These are phyloP conservation scores for Anarhynchus alexandrinus DNA, from an alignment of 2,113 vertebrate species.

Conservation along the genomic window DNA sequence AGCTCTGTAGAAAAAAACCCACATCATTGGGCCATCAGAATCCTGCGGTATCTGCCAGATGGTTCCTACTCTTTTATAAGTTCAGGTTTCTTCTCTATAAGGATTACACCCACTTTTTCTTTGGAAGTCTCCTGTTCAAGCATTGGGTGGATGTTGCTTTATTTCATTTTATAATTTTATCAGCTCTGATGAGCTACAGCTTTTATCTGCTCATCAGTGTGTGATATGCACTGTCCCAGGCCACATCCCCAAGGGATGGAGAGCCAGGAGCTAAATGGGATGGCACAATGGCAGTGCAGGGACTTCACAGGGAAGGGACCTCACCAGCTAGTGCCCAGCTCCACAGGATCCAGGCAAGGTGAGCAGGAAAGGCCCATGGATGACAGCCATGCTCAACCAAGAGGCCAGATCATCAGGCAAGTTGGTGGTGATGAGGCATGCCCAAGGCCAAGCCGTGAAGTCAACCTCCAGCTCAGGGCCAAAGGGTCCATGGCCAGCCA, in stretches of 20 bases:
- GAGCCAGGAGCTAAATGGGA: background rate
- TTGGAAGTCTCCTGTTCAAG: background rate
- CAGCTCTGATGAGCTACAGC: background rate
- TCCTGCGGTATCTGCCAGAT: background rate
- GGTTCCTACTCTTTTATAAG: background rate
- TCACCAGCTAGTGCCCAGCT: background rate
- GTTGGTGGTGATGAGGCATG: background rate
- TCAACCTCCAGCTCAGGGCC: background rate
- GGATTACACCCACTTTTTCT: background rate
- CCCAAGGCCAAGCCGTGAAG: background rate
- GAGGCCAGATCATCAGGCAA: background rate
- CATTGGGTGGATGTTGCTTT: too few species aligned
- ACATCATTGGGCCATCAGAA: background rate
- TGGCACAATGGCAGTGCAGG: background rate
- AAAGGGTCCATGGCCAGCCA: background rate
- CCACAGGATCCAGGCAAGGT: rapidly evolving
- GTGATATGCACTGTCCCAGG: background rate
- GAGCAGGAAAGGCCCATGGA: background rate
- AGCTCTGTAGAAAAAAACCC: background rate
- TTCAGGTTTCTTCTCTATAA: background rate
- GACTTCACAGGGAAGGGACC: background rate
- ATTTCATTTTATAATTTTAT: background rate
- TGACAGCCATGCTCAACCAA: background rate
- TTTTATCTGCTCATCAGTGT: background rate
- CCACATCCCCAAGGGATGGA: background rate